These are phyloP conservation scores for Empis livida DNA, from an alignment of 2,888 invertebrate species.

Conservation along the genomic window DNA sequence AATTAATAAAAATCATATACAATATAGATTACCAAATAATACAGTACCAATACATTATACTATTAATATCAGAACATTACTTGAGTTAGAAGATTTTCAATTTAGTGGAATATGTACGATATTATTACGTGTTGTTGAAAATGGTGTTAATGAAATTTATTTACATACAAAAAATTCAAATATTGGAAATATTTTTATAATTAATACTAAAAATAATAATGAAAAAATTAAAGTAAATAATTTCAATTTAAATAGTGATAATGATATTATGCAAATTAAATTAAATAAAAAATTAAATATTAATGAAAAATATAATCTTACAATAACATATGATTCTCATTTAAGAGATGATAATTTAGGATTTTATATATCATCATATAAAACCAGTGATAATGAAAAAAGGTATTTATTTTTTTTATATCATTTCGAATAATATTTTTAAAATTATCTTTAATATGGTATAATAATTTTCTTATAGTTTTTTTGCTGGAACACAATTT, in stretches of 20 bases:
- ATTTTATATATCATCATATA: conserved; percentile 44
- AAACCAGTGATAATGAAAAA: conserved; percentile 10
- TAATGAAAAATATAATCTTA: conserved; percentile 30
- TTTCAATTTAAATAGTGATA: conserved; percentile 1
- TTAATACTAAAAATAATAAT: not conserved
- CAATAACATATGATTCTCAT: conserved; percentile 41
- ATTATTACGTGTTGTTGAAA: conserved; percentile 31
- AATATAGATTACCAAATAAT: conserved; percentile 42
- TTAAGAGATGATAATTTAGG: conserved; percentile 48
- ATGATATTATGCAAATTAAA: conserved; percentile 5
- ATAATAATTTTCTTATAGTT: not conserved
- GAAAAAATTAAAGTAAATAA: not conserved
- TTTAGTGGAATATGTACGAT: conserved; percentile 38
- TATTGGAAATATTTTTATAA: conserved; percentile 1
- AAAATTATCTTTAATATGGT: not conserved
- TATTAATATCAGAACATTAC: conserved; percentile 38
- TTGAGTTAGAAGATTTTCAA: conserved; percentile 28
- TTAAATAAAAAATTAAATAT: not conserved
- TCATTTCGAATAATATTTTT: not conserved
- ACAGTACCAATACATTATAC: conserved; percentile 42
- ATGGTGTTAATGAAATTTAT: conserved; percentile 29
- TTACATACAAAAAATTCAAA: conserved; percentile 9
- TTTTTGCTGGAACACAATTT: conserved; percentile 47
- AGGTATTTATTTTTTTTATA: not conserved
- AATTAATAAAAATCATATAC: conserved; percentile 10